Evolutionary conservation across 2,113 vertebrate genomes (phyloP), one percentile per base, ranked within the genome.

Genomic region (Scatophagus argus): DNA sequence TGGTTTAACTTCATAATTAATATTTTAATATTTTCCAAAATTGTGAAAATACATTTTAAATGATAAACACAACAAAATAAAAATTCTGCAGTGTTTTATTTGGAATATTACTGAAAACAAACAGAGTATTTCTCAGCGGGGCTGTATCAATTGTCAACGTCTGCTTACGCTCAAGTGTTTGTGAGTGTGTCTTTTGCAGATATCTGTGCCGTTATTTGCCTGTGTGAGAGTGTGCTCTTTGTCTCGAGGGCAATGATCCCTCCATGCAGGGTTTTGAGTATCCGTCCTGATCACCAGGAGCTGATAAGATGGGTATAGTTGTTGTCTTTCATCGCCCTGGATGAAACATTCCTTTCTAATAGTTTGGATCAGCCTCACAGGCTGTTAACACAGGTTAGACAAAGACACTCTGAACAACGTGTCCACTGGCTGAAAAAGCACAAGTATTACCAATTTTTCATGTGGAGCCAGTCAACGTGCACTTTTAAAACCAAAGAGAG

Each of bases 281-380:
- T 82, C 85, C 78, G 81, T 89, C 87, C 90, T 92, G 94, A 95
- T 93, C 74, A 90, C 84, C 91, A 93, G 95, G 92, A 92, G 93
- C 93, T 94, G 95, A 95, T 96, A 96, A 94, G 95, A 93, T 84
- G 89, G 90, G 75, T 91, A 92, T 94, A 94, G 94, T 94, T 92
- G 91, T 94, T 93, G 92, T 96, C 96, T 89, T 81, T 97, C 96
- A 95, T 94, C 94, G 68, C 96, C 91, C 91, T 66, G 95, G 94
- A 96, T 96, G 94, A 96, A 95, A 96, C 95, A 96, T 96, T 97
- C 95, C 96, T 95, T 78, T 78, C 73, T 95, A 96, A 96, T 96
- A 93, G 93, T 95, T 87, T 56, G 85, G 91, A 90, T 88, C 72
- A 88, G 78, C 52, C 83, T 82, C 77, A 65, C 69, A 54, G 82